Conservation (phyloP, 2,113 vertebrate species). For the Amphiprion ocellaris region DNA sequence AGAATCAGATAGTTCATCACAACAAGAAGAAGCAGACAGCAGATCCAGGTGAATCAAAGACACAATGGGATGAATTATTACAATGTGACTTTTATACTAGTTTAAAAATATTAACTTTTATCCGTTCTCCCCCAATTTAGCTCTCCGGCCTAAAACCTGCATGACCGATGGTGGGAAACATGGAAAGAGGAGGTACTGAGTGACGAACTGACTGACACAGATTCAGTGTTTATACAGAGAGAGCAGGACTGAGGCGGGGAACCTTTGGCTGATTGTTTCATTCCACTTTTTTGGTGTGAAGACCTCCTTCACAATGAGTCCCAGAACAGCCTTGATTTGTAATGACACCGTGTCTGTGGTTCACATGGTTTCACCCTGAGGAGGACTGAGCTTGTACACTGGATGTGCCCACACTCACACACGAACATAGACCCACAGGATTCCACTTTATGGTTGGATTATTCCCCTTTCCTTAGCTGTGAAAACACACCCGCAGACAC, state of each 20-base stretch:
- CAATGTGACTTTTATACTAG: not conserved
- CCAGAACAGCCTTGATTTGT: conserved; percentile 1
- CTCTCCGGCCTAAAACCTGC: conserved; percentile 96
- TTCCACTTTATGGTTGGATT: conserved; percentile 70
- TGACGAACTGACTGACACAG: not conserved
- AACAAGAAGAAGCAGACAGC: conserved; percentile 88
- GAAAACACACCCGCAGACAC: conserved; percentile 22
- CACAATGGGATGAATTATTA: not conserved
- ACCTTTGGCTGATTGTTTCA: not conserved
- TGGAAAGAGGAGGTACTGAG: conserved; percentile 85
- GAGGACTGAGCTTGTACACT: conserved; percentile 16
- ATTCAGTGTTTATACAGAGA: not conserved
- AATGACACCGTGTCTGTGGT: not conserved
- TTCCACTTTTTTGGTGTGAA: conserved; percentile 19
- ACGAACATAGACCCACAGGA: conserved; percentile 18
- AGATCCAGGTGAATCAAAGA: conserved; percentile 87
- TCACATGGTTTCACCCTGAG: conserved; percentile 9
- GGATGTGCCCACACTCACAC: conserved; percentile 1
- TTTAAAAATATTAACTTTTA: conserved; percentile 3
- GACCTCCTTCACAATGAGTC: conserved; percentile 18
- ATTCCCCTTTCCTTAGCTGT: conserved; percentile 9
- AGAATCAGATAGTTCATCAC: conserved; percentile 91
- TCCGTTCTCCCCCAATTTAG: conserved; percentile 78
- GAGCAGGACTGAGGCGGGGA: not conserved
- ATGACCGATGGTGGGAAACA: conserved; percentile 87